A percentile compares a stretch with the other conserved stretches of the same genome.
Evolutionary conservation across 2,797 vertebrate species (phyloP).

Genomic region (Pipistrellus kuhlii): DNA sequence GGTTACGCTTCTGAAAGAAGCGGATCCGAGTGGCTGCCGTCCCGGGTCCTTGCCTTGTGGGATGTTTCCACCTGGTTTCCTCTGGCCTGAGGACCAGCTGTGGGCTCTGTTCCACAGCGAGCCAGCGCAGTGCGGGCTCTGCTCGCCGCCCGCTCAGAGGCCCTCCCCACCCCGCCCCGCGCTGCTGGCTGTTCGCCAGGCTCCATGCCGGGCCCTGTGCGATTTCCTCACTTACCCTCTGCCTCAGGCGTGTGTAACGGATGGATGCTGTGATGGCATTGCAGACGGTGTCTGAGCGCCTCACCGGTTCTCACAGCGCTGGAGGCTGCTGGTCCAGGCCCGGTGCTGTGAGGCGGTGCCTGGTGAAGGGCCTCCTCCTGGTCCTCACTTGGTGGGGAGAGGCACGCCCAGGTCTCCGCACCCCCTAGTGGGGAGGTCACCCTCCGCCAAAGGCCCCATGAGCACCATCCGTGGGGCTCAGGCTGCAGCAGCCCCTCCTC

Average conservation of each 20-base stretch:
- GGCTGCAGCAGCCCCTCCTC: accelerated
- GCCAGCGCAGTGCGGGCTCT: not conserved
- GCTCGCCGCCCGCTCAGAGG: not conserved
- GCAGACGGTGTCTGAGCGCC: accelerated
- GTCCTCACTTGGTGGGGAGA: accelerated
- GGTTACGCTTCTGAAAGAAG: not conserved
- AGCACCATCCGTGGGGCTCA: accelerated
- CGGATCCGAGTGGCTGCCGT: not conserved
- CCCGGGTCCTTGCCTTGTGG: accelerated
- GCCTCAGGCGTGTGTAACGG: accelerated
- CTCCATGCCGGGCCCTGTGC: accelerated
- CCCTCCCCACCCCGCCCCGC: accelerated
- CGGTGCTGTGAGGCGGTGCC: accelerated
- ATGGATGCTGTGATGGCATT: not conserved
- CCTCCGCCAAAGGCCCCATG: not conserved
- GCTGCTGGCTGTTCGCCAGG: not conserved
- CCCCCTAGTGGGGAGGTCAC: too few species aligned
- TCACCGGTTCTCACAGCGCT: accelerated
- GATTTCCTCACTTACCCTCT: accelerated
- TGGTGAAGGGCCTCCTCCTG: accelerated
- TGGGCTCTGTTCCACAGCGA: not conserved
- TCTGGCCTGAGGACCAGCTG: not conserved
- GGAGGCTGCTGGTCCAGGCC: not conserved
- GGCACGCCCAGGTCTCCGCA: not conserved
- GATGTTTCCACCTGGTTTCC: not conserved